Evolutionary conservation across 2,797 vertebrate genomes (phyloP).

Genomic region (Petrocephalus sullivani): DNA sequence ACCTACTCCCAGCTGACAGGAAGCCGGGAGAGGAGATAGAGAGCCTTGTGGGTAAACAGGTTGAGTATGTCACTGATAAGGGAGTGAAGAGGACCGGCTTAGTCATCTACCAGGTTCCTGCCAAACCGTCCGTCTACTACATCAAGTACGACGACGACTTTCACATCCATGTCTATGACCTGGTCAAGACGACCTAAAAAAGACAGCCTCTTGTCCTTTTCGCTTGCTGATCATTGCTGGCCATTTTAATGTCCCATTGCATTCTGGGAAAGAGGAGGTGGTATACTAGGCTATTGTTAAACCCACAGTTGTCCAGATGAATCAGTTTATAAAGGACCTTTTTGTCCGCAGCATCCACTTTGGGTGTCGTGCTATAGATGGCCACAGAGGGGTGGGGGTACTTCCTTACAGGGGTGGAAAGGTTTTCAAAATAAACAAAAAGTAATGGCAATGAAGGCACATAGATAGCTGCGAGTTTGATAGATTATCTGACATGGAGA

Average conservation of each 20-base stretch:
- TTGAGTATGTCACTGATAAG: conserved; percentile 76
- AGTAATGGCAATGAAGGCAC: neutral
- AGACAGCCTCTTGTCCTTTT: conserved; percentile 30
- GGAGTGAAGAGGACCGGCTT: conserved; percentile 72
- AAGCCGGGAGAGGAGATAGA: conserved; percentile 75
- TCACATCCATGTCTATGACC: conserved; percentile 75
- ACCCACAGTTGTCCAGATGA: neutral
- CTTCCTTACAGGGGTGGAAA: conserved; percentile 29
- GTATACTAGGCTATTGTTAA: conserved; percentile 40
- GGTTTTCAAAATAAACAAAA: neutral
- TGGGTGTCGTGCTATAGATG: conserved; percentile 19
- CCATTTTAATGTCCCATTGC: conserved; percentile 30
- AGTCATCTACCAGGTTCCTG: conserved; percentile 76
- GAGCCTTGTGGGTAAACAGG: conserved; percentile 77
- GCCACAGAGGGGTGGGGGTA: neutral
- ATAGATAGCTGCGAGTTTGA: neutral
- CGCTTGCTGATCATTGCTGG: conserved; percentile 28
- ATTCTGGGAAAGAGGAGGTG: conserved; percentile 30
- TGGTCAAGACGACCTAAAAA: conserved; percentile 74
- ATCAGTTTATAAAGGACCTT: conserved; percentile 35
- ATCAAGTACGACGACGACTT: conserved; percentile 78
- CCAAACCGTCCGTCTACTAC: conserved; percentile 77
- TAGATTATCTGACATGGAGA: neutral
- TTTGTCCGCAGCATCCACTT: conserved; percentile 29
- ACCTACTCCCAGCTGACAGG: conserved; percentile 72